Conservation (phyloP, 2,113 vertebrate genomes). For the Copsychus sechellarum region DNA sequence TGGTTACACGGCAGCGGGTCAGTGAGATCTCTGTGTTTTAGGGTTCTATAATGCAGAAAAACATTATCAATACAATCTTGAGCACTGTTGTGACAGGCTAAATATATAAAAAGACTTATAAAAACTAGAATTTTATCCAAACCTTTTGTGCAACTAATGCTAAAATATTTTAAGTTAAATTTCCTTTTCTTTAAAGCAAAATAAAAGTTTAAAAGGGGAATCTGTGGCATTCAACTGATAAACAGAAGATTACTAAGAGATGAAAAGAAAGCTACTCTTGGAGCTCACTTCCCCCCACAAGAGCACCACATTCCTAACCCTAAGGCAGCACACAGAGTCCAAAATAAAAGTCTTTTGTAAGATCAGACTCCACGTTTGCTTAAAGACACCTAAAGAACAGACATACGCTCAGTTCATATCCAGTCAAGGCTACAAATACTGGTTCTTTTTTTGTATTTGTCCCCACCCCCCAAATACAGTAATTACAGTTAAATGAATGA, state of each 20-base stretch:
- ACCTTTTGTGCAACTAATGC: slow-evolving; percentile 89
- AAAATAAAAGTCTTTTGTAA: slow-evolving; percentile 79
- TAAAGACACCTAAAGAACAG: slow-evolving; percentile 83
- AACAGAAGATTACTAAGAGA: slow-evolving; percentile 81
- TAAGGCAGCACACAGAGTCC: slow-evolving; percentile 87
- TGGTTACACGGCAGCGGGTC: slow-evolving; percentile 75
- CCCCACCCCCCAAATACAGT: slow-evolving; percentile 77
- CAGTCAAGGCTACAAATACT: slow-evolving; percentile 84
- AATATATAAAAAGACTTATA: slow-evolving; percentile 97
- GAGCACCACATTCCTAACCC: slow-evolving; percentile 84
- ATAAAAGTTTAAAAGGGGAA: slow-evolving; percentile 82
- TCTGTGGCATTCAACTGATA: slow-evolving; percentile 79
- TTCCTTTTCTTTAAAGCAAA: slow-evolving; percentile 83
- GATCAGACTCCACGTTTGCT: slow-evolving; percentile 82
- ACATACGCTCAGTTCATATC: slow-evolving; percentile 81
- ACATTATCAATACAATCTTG: slow-evolving; percentile 81
- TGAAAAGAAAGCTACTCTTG: slow-evolving; percentile 82
- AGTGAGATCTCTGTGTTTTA: slow-evolving; percentile 79
- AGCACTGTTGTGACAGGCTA: slow-evolving; percentile 87
- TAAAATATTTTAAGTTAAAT: slow-evolving; percentile 86
- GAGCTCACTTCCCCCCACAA: slow-evolving; percentile 80
- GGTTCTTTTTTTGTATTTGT: slow-evolving; percentile 69
- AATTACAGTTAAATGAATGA: slow-evolving; percentile 85
- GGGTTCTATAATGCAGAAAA: slow-evolving; percentile 80
- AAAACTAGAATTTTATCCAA: slow-evolving; percentile 97